Percentiles rank a stretch among this genome's conserved stretches.
Evolutionary conservation across 2,113 vertebrate species (phyloP).

Genomic region (Taxidea taxus): DNA sequence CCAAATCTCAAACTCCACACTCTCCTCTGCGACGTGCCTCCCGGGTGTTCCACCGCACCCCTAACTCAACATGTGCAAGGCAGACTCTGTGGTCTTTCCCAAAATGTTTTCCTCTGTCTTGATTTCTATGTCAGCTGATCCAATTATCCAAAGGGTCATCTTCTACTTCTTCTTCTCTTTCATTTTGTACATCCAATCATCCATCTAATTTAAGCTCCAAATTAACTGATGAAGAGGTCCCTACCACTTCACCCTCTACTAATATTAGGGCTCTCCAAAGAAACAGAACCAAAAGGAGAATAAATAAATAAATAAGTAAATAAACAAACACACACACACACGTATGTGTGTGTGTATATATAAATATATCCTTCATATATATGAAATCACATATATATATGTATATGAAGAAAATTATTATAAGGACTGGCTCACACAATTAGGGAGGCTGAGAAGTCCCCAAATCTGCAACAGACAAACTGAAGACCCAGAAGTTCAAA

Average conservation of each 20-base stretch:
- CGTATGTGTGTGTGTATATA: not conserved
- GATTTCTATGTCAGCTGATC: not conserved
- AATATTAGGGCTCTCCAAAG: not conserved
- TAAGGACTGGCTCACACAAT: not conserved
- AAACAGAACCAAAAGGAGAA: not conserved
- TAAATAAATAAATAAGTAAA: too few species aligned
- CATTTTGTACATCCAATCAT: not conserved
- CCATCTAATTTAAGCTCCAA: conserved; percentile 5
- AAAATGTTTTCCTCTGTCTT: not conserved
- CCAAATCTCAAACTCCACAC: not conserved
- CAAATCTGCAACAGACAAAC: not conserved
- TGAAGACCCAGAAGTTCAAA: not conserved
- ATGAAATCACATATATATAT: not conserved
- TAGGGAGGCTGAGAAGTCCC: not conserved
- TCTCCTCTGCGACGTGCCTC: not conserved
- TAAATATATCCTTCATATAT: not conserved
- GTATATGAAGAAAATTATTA: not conserved
- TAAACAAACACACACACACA: not conserved
- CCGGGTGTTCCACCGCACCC: not conserved
- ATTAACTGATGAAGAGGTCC: not conserved
- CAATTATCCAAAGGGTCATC: not conserved
- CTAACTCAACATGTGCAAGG: not conserved
- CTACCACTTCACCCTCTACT: not conserved
- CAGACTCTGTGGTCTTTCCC: not conserved
- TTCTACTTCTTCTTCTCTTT: not conserved